Evolutionary conservation across 2,797 vertebrate species (phyloP), one percentile per base, ranked within the genome.

Genomic region (Acrossocheilus wenchowensis): DNA sequence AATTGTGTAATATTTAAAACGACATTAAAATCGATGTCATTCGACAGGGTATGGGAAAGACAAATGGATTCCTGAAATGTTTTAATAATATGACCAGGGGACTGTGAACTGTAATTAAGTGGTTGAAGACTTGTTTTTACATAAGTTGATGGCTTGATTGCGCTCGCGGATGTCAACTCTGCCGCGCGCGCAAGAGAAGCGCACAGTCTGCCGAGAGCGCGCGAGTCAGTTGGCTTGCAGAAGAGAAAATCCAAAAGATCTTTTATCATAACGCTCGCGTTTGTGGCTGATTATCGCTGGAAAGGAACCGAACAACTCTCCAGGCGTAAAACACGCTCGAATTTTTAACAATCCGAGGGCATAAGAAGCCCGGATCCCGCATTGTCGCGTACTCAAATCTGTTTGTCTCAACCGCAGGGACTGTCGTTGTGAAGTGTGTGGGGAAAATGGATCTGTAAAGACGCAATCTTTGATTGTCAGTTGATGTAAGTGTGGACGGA

Each of bases 391-490:
- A 50, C 41, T 34, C 23, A 62, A 1, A 19, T 79, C n/a, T 60
- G 66, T 72, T 69, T 30, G 19, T 48, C 15, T 73, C 30, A 48
- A 26, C 48, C 52, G 69, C 12, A 39, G 52, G 69, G 64, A 43
- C 52, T 60, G 50, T 54, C 64, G 12, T 11, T n/a, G 9, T 71
- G 73, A 21, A 86, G 84, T 50, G 66, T 26, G 12, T 30, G 69
- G 54, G 68, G 69, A 15, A 69, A 48, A 80, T 81, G 84, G 69
- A 81, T 73, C 54, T n/a, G 54, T 86, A 80, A 74, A 86, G 41
- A 21, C 78, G 54, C 43, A 10, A 73, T 73, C 30, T 74, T 74
- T 73, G 23, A 23, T 30, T 50, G 41, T 50, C 36, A 57, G 36
- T 66, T 79, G 6, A 34, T 50, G 68, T 30, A 73, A 74, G 78